Conservation (phyloP, 2,888 invertebrate species). For the Philaethria dido region DNA sequence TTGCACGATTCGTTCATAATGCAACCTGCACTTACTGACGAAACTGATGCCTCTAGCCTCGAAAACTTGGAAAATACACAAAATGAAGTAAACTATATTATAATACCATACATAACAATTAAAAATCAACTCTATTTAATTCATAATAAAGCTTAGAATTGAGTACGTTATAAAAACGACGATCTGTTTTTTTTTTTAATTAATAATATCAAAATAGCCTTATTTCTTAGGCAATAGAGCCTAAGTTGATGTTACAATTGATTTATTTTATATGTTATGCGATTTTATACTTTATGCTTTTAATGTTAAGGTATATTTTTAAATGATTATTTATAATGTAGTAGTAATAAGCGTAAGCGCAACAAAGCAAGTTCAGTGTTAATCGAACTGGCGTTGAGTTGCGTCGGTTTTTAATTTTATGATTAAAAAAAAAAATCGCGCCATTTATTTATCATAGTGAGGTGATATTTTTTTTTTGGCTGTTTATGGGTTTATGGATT, state of each 20-base stretch:
- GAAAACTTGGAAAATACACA: slow-evolving; percentile 52
- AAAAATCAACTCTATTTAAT: slow-evolving; percentile 1
- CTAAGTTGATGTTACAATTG: neutral
- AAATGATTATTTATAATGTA: neutral
- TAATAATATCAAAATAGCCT: slow-evolving; percentile 9
- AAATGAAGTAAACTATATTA: slow-evolving; percentile 50
- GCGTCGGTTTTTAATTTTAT: slow-evolving; percentile 47
- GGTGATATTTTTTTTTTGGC: slow-evolving; percentile 36
- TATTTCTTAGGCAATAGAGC: slow-evolving; percentile 7
- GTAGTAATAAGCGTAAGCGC: slow-evolving; percentile 47
- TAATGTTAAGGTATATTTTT: neutral
- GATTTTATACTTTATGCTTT: neutral
- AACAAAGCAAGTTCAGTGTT: slow-evolving; percentile 73
- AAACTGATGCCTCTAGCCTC: slow-evolving; percentile 29
- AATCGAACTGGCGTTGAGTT: slow-evolving; percentile 56
- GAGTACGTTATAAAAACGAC: neutral
- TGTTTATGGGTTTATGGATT: slow-evolving; percentile 31
- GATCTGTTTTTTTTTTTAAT: slow-evolving; percentile 9
- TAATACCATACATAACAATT: neutral
- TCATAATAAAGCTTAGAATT: neutral
- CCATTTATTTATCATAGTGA: slow-evolving; percentile 47
- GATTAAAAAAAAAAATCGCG: slow-evolving; percentile 49
- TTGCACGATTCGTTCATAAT: slow-evolving; percentile 26
- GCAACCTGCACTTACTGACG: slow-evolving; percentile 29
- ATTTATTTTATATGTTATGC: neutral